Percentiles rank a stretch among this genome's conserved stretches.
Evolutionary conservation across 2,888 invertebrate genomes (phyloP).

Genomic region (Isoperla grammatica): DNA sequence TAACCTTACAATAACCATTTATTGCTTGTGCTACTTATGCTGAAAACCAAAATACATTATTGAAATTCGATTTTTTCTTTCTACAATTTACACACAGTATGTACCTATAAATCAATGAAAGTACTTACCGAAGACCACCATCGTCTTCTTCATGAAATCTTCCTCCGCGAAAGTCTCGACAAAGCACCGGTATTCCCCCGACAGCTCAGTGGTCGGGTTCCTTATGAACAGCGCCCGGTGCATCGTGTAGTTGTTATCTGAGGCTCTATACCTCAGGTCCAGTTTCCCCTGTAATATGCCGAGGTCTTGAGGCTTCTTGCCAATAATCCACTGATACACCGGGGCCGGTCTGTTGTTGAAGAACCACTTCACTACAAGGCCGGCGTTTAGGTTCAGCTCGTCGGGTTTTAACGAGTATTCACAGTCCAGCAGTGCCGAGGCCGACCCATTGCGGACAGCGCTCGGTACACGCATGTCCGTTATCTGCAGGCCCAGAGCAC

Average conservation of each 20-base stretch:
- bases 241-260: slow-evolving; percentile 60
- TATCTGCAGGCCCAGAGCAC: slow-evolving; percentile 50
- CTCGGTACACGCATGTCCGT: slow-evolving; percentile 56
- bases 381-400: slow-evolving; percentile 47
- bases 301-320: slow-evolving; percentile 60
- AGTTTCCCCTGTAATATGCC: slow-evolving; percentile 52
- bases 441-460: slow-evolving; percentile 53
- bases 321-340: slow-evolving; percentile 78
- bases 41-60: too few relatives aligned
- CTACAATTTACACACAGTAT: too few relatives aligned
- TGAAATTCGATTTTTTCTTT: too few relatives aligned
- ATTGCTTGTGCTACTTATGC: too few relatives aligned
- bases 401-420: slow-evolving; percentile 60
- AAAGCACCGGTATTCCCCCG: slow-evolving; percentile 67
- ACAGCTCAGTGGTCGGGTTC: slow-evolving; percentile 61
- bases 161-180: slow-evolving; percentile 65
- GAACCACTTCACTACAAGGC: slow-evolving; percentile 73
- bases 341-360: slow-evolving; percentile 57
- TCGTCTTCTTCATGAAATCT: slow-evolving; percentile 55
- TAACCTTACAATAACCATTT: too few relatives aligned
- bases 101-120: too few relatives aligned
- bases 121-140: slow-evolving; percentile 62
- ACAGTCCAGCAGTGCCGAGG: slow-evolving; percentile 62
- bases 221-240: slow-evolving; percentile 64
- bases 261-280: slow-evolving; percentile 59